Percentiles rank a stretch among this genome's conserved stretches.
Conservation (phyloP, 2,888 invertebrate genomes). For the Catocala sponsa region DNA sequence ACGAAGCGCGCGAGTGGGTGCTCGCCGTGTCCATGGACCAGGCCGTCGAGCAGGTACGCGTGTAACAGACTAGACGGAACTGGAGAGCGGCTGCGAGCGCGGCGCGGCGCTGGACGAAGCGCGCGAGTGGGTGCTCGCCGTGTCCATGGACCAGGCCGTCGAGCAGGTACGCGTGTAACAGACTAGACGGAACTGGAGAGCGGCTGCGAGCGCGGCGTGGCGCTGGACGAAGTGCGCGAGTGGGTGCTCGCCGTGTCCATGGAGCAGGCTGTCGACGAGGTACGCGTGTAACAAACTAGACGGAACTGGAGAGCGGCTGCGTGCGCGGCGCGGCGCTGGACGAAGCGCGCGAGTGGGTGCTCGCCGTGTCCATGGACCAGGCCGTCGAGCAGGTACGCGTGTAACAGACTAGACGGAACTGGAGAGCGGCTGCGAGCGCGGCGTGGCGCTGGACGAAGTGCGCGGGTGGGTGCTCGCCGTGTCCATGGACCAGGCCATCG, state of each 20-base stretch:
- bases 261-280: no score
- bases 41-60: conserved; percentile 94
- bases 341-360: conserved; percentile 97
- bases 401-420: conserved; percentile 91
- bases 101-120: conserved; percentile 94
- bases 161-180: conserved; percentile 90
- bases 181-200: no score
- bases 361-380: conserved; percentile 98
- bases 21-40: conserved; percentile 98
- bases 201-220: no score
- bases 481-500: conserved; percentile 98
- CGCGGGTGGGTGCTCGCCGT: conserved; percentile 99
- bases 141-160: conserved; percentile 98
- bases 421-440: conserved; percentile 89
- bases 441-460: conserved; percentile 93
- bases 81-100: conserved; percentile 88
- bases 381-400: conserved; percentile 94
- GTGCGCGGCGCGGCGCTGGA: conserved; percentile 92
- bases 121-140: conserved; percentile 98
- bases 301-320: conserved; percentile 81
- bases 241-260: no score
- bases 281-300: no score
- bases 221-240: no score
- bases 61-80: conserved; percentile 91
- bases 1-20: conserved; percentile 98